These are phyloP conservation scores for Menidia beryllina DNA, from an alignment of 2,113 vertebrate species.

Conservation along the genomic window DNA sequence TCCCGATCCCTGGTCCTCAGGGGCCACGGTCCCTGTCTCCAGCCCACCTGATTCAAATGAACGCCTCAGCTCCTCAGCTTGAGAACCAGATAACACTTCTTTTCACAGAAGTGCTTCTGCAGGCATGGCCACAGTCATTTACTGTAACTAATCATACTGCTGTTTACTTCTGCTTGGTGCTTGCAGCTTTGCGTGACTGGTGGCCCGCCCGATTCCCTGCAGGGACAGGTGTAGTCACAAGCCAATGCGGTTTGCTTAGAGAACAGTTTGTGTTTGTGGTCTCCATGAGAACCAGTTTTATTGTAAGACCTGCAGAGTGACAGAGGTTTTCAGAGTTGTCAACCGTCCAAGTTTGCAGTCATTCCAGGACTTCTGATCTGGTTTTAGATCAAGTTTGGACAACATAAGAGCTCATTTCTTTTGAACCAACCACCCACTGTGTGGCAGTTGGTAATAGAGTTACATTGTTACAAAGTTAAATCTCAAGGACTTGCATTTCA, in stretches of 20 bases:
- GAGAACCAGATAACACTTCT: too few relatives aligned
- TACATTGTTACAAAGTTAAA: not conserved
- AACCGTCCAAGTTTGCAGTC: not conserved
- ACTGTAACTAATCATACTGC: slow-evolving; percentile 10
- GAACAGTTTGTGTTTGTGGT: slow-evolving; percentile 22
- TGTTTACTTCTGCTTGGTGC: slow-evolving; percentile 6
- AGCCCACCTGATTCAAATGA: too few relatives aligned
- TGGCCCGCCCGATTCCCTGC: slow-evolving; percentile 1
- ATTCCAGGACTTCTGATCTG: not conserved
- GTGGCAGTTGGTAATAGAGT: not conserved
- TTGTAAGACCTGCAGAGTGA: not conserved
- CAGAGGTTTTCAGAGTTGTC: not conserved
- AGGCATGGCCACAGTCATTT: slow-evolving; percentile 5
- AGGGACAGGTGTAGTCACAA: slow-evolving; percentile 27
- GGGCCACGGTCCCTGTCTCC: too few relatives aligned
- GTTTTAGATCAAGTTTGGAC: not conserved
- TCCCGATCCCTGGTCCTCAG: too few relatives aligned
- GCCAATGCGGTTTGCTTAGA: slow-evolving; percentile 10
- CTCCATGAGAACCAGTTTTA: slow-evolving; percentile 14
- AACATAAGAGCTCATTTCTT: not conserved
- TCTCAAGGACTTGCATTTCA: too few relatives aligned
- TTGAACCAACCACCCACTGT: too few relatives aligned
- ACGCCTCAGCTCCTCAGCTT: too few relatives aligned
- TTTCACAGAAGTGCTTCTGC: slow-evolving; percentile 16
- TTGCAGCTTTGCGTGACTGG: slow-evolving; percentile 4